phyloP scores from a whole-genome alignment of 2,797 vertebrate genomes.

The Syngnathus acus region DNA sequence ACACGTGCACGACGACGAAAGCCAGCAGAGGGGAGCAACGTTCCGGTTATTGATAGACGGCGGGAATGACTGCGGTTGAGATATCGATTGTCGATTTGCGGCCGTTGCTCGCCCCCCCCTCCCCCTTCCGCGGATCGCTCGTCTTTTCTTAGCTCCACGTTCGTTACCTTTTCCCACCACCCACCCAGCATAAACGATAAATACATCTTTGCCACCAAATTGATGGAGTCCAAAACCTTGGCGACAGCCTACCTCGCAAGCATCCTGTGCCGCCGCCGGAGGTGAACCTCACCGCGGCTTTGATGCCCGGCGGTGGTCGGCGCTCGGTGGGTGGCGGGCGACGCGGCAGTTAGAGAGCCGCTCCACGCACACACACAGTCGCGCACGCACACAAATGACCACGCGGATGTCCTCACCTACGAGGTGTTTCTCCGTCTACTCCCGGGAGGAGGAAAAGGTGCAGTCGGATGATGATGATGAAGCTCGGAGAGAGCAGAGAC shows the following conservation, averaged over 20 bases:
- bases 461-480: background rate
- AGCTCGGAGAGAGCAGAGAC: background rate
- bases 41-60: slow-evolving; percentile 55
- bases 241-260: slow-evolving; percentile 46
- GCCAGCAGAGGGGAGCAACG: slow-evolving; percentile 33
- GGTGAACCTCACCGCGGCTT: slow-evolving; percentile 21
- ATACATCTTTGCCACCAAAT: background rate
- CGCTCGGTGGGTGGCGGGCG: slow-evolving; percentile 53
- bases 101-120: slow-evolving; percentile 46
- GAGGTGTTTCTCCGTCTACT: background rate
- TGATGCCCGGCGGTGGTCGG: slow-evolving; percentile 13
- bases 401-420: background rate
- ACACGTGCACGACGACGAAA: slow-evolving; percentile 1
- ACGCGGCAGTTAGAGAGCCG: slow-evolving; percentile 15
- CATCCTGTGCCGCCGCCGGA: slow-evolving; percentile 39
- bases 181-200: background rate
- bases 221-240: slow-evolving; percentile 1
- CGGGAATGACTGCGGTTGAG: slow-evolving; percentile 67
- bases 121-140: background rate
- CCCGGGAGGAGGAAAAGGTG: slow-evolving; percentile 6
- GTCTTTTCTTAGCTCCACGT: slow-evolving; percentile 11
- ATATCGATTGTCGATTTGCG: slow-evolving; percentile 67
- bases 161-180: background rate
- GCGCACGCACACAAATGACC: slow-evolving; percentile 12
- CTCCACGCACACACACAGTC: slow-evolving; percentile 37